Conservation (phyloP, 2,888 invertebrate genomes). For the Zygothrica quintamaculata region DNA sequence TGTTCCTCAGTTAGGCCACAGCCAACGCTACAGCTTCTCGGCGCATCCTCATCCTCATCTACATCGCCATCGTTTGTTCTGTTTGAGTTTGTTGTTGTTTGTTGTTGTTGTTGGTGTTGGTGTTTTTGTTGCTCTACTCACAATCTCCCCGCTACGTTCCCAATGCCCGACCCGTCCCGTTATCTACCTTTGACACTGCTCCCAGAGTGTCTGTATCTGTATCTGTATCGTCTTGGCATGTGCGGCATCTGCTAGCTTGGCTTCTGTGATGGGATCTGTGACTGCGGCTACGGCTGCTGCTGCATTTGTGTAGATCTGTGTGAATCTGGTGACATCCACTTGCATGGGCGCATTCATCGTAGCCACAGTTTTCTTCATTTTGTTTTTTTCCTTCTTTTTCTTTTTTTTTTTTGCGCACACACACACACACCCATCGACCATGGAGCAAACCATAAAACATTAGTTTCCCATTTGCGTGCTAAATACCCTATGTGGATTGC, state of each 20-base stretch:
- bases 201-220: slow-evolving; percentile 76
- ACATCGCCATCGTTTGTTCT: slow-evolving; percentile 12
- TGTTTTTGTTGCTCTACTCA: slow-evolving; percentile 24
- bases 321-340: slow-evolving; percentile 75
- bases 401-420: slow-evolving; percentile 43
- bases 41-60: background rate
- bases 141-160: slow-evolving; percentile 3
- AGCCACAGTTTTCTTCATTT: slow-evolving; percentile 58
- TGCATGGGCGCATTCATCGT: slow-evolving; percentile 75
- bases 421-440: slow-evolving; percentile 38
- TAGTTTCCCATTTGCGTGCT: slow-evolving; percentile 79
- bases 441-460: slow-evolving; percentile 73
- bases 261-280: slow-evolving; percentile 70
- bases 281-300: slow-evolving; percentile 15
- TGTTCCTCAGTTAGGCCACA: slow-evolving; percentile 72
- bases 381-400: slow-evolving; percentile 50
- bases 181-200: slow-evolving; percentile 41
- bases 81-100: slow-evolving; percentile 20
- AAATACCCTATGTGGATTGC: slow-evolving; percentile 67
- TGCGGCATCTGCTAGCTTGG: slow-evolving; percentile 69
- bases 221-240: slow-evolving; percentile 77
- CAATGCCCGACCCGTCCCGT: slow-evolving; percentile 12
- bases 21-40: slow-evolving; percentile 9
- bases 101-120: too few relatives aligned
- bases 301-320: slow-evolving; percentile 33